Evolutionary conservation across 2,113 vertebrate species (phyloP).

Genomic region (Hemiprocne comata): DNA sequence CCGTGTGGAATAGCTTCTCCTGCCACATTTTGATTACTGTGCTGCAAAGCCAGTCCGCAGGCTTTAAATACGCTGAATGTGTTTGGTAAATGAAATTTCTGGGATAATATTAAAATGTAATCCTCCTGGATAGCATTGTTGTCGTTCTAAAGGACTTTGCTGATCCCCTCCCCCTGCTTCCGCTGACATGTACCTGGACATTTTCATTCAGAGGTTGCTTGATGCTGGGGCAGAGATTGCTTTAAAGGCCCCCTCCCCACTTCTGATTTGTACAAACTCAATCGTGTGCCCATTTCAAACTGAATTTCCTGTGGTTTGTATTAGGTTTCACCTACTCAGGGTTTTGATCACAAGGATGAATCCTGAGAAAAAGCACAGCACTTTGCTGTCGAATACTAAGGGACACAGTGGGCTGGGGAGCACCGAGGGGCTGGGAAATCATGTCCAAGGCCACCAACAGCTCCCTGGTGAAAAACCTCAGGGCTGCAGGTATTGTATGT

Average conservation of each 20-base stretch:
- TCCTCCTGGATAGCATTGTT: constrained; percentile 36
- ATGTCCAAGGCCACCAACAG: rapidly evolving
- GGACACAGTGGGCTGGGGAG: rapidly evolving
- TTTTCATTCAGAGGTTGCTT: background rate
- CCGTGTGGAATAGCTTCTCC: constrained; percentile 15
- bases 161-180: background rate
- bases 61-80: constrained; percentile 18
- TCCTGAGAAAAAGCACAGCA: background rate
- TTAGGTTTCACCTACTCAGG: background rate
- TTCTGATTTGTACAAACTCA: background rate
- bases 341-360: background rate
- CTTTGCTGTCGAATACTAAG: background rate
- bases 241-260: background rate
- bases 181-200: background rate
- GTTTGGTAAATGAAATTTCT: constrained; percentile 49
- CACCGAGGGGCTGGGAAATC: background rate
- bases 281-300: background rate
- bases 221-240: background rate
- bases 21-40: constrained; percentile 30
- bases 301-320: background rate
- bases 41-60: background rate
- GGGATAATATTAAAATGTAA: constrained; percentile 43
- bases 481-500: background rate
- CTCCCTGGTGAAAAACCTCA: background rate
- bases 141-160: background rate